These are phyloP conservation scores for Ormyrus rosae DNA, from an alignment of 2,888 invertebrate species.

Conservation along the genomic window DNA sequence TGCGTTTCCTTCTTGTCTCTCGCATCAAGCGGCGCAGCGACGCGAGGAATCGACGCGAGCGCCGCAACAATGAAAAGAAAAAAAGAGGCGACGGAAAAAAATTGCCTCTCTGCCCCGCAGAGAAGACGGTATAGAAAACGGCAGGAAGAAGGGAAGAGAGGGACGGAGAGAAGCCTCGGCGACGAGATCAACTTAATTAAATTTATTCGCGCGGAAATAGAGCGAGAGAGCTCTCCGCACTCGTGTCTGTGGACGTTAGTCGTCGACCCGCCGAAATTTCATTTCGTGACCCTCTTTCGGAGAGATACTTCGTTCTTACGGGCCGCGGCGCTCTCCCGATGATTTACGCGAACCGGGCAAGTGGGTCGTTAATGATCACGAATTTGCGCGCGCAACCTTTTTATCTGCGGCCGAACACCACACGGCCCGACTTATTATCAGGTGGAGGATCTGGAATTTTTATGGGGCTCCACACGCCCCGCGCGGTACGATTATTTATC, in stretches of 20 bases:
- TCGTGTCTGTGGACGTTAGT: not conserved
- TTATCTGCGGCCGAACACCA: not conserved
- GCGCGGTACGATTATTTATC: no score
- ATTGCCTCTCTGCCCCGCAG: not conserved
- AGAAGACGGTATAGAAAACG: not conserved
- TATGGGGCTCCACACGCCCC: no score
- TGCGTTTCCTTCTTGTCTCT: slow-evolving; percentile 23
- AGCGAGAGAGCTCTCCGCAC: slow-evolving; percentile 29
- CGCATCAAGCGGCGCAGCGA: not conserved
- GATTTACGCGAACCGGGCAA: slow-evolving; percentile 24
- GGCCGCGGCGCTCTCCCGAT: not conserved
- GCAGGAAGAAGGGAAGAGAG: slow-evolving; percentile 28
- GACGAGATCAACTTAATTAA: slow-evolving; percentile 57
- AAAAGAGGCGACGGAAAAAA: not conserved
- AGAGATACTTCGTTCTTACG: slow-evolving; percentile 4
- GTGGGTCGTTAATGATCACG: slow-evolving; percentile 30
- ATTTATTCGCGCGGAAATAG: slow-evolving; percentile 57
- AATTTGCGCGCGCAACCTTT: not conserved
- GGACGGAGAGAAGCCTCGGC: not conserved
- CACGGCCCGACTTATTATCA: no score
- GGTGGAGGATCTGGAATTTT: no score
- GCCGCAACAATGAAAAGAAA: not conserved
- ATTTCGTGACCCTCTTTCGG: slow-evolving; percentile 37
- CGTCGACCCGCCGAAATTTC: slow-evolving; percentile 17
- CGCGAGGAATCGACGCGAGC: slow-evolving; percentile 31